Percentiles rank a stretch among this genome's conserved stretches.
These are phyloP conservation scores for Poecile montanus DNA, from an alignment of 2,797 vertebrate genomes.

Conservation along the genomic window DNA sequence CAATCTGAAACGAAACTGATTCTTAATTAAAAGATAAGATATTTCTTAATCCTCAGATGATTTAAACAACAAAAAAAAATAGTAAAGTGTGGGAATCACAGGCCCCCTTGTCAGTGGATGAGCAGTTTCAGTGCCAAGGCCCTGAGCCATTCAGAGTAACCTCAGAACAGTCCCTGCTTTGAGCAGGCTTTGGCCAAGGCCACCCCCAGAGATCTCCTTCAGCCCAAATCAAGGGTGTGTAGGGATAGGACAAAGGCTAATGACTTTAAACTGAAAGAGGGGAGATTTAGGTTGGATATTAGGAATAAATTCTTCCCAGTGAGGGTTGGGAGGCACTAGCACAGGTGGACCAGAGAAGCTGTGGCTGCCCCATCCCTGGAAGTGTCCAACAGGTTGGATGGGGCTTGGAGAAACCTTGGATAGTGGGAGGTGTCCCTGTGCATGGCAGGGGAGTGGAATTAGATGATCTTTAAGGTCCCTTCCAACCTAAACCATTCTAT, in stretches of 20 bases:
- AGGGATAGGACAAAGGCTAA: not conserved
- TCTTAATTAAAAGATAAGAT: slow-evolving; percentile 65
- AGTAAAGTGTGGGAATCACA: not conserved
- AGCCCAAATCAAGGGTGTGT: not conserved
- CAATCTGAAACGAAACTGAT: slow-evolving; percentile 32
- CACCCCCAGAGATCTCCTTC: not conserved
- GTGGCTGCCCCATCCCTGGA: not conserved
- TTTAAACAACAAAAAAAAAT: not conserved
- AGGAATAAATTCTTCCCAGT: not conserved
- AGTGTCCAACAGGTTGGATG: fast-evolving
- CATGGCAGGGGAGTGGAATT: not conserved
- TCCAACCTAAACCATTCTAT: not conserved
- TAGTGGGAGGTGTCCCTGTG: fast-evolving
- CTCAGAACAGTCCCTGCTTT: not conserved
- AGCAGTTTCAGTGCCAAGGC: not conserved
- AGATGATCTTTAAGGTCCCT: not conserved
- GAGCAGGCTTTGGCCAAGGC: not conserved
- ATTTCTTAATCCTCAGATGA: not conserved
- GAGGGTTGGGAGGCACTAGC: not conserved
- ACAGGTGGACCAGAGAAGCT: not conserved
- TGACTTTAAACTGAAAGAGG: not conserved
- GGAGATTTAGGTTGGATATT: not conserved
- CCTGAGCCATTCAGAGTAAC: not conserved
- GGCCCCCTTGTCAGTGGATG: not conserved
- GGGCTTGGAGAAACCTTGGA: not conserved